Evolutionary conservation across 2,797 vertebrate species (phyloP), one percentile per base, ranked within the genome.

Genomic region (Peromyscus eremicus): DNA sequence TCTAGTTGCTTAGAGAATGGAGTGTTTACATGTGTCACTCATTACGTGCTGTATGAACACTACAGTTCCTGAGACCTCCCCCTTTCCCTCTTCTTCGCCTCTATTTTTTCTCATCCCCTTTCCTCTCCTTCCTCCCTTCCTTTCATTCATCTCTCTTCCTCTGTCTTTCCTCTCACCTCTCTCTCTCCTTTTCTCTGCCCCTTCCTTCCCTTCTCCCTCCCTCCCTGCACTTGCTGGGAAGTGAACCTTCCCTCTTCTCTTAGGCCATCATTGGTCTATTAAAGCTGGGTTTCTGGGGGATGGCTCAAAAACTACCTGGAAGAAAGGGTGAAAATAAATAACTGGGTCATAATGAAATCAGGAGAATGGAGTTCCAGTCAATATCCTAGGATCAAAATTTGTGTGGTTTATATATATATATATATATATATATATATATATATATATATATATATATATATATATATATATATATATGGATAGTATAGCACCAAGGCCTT

Each of bases 81-180:
- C 6, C 6, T 52, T 80, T 55, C 49, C 32, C 49, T 77, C 27
- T 49, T 43, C 17, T 17, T 49, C 1, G 0, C 6, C 34, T 37
- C 25, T 27, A 14, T 27, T 14, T 27, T 37, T 27, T 37, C 80
- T 37, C 17, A 43, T 34, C 21, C 29, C 21, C 19, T 62, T 60
- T 25, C 11, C 5, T 8, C 37, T 34, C 29, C 32, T 46, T 46
- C 55, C 1, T 32, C 52, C n/a, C 4, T 34, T 19, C 52, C 19
- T 37, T n/a, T 25, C 5, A 2, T 32, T 57, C 10, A 2, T 88
- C 52, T 43, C 70, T 88, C 27, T 23, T 2, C 34, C 4, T 37
- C n/a, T 3, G n/a, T 73, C 23, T 11, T 55, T 29, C n/a, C 23
- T 29, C 6, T 17, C 16, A 1, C 19, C 16, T 0, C 27, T 19